Conservation (phyloP, 2,888 invertebrate genomes). For the Tachina fera region DNA sequence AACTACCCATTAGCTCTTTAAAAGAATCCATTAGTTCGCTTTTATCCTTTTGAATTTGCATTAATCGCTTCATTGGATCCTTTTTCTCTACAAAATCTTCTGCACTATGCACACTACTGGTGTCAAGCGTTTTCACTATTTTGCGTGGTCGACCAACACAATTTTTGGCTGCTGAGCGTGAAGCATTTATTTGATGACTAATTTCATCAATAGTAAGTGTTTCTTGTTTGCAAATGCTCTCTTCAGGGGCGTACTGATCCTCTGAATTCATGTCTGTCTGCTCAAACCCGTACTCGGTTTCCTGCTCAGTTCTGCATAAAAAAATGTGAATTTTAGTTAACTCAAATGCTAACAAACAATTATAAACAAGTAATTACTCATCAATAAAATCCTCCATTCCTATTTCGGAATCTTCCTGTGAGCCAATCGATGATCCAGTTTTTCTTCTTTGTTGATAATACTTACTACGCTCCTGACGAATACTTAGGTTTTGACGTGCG, state of each 20-base stretch:
- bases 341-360: background rate
- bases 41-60: constrained; percentile 80
- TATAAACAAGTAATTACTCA: constrained; percentile 52
- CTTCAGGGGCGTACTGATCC: constrained; percentile 72
- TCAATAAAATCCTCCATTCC: constrained; percentile 73
- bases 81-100: constrained; percentile 71
- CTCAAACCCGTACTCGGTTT: constrained; percentile 68
- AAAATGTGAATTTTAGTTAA: background rate
- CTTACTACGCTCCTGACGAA: constrained; percentile 79
- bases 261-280: constrained; percentile 71
- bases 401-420: constrained; percentile 72
- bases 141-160: constrained; percentile 56
- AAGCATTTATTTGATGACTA: constrained; percentile 47
- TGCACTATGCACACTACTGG: constrained; percentile 43
- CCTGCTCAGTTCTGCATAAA: constrained; percentile 64
- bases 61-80: constrained; percentile 76
- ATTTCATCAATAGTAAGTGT: constrained; percentile 64
- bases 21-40: constrained; percentile 80
- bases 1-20: constrained; percentile 79
- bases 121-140: constrained; percentile 50
- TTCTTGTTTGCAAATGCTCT: constrained; percentile 71
- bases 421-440: constrained; percentile 66
- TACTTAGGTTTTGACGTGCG: constrained; percentile 76
- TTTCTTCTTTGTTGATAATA: constrained; percentile 78
- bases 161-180: constrained; percentile 48